Conservation (phyloP, 2,888 invertebrate genomes). For the Lacanobia wlatinum region DNA sequence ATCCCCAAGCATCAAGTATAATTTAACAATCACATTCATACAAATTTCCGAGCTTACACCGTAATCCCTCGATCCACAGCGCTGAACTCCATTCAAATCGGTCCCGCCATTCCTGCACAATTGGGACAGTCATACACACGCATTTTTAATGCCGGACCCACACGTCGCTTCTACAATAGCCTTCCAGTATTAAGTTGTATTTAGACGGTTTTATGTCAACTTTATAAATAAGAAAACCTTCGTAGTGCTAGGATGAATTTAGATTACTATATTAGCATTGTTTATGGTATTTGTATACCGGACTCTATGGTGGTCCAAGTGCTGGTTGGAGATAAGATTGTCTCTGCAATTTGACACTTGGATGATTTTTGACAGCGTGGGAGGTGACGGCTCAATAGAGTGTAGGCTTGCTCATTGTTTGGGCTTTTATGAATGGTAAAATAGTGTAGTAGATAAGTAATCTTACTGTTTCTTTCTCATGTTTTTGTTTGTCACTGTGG, state of each 20-base stretch:
- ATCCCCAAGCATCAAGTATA: constrained; percentile 26
- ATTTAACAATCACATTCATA: constrained; percentile 42
- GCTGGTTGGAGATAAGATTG: constrained; percentile 55
- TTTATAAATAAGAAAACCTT: constrained; percentile 69
- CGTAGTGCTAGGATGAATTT: constrained; percentile 81
- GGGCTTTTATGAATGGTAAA: constrained; percentile 40
- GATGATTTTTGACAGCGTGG: constrained; percentile 61
- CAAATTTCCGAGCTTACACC: constrained; percentile 23
- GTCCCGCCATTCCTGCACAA: constrained; percentile 47
- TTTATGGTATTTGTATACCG: constrained; percentile 75
- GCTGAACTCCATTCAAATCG: constrained; percentile 48
- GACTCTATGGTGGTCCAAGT: constrained; percentile 76
- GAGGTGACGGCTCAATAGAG: constrained; percentile 63
- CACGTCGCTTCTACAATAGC: constrained; percentile 61
- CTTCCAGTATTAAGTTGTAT: constrained; percentile 67
- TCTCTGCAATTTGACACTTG: constrained; percentile 65
- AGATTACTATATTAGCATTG: constrained; percentile 85
- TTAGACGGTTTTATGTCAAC: constrained; percentile 67
- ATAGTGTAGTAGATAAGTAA: constrained; percentile 44
- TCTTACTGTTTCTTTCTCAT: constrained; percentile 23
- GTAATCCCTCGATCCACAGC: constrained; percentile 37
- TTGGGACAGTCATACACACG: constrained; percentile 35
- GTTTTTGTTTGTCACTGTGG: constrained; percentile 25
- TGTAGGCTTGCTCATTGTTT: constrained; percentile 59
- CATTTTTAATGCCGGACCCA: constrained; percentile 54